Base-by-base conservation (phyloP, 2,797 vertebrate genomes). In the Balearica regulorum region DNA sequence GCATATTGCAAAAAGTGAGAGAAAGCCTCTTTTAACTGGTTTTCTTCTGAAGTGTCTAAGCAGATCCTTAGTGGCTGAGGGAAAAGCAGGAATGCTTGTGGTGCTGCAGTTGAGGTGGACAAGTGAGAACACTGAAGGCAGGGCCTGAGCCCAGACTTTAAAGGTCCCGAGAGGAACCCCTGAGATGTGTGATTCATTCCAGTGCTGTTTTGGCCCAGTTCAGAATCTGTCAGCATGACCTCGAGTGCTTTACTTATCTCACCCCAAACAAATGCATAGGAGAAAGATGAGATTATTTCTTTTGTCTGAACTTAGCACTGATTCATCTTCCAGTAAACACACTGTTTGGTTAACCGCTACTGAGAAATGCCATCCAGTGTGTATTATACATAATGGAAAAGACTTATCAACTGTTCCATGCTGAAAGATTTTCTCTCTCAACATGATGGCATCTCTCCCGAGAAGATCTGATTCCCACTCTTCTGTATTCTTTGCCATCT, bases 171-270 rank as follows among this genome's bases (percentile, higher is more conserved):
- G 25, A 18, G 54, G 43, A 82, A 15, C 17, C 17, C 16, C 21
- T 13, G 7, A 39, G 65, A 26, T 19, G 17, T 4, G 5, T 33
- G 29, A 43, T 41, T 60, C 33, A 4, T 71, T 44, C 28, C 54
- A 71, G 33, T 0, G 1, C 33, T 24, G 21, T 4, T 55, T 51
- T 46, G 5, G 10, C 8, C 41, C 46, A 9, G 1, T n/a, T 76
- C 20, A 16, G 35, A 49, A 43, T 21, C 41, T 66, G 54, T 11
- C 31, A 31, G 51, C 13, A 19, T 26, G 41, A 39, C 55, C 28
- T 21, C 35, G 22, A 33, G 22, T 25, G 33, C 22, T 68, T 44
- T 44, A 55, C 17, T 44, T 62, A 35, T 35, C 46, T 55, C 55
- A 39, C 15, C n/a, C 20, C 26, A 68, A 72, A 31, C 14, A 61